Evolutionary conservation across 2,113 vertebrate genomes (phyloP).

Genomic region (Tapirus terrestris): DNA sequence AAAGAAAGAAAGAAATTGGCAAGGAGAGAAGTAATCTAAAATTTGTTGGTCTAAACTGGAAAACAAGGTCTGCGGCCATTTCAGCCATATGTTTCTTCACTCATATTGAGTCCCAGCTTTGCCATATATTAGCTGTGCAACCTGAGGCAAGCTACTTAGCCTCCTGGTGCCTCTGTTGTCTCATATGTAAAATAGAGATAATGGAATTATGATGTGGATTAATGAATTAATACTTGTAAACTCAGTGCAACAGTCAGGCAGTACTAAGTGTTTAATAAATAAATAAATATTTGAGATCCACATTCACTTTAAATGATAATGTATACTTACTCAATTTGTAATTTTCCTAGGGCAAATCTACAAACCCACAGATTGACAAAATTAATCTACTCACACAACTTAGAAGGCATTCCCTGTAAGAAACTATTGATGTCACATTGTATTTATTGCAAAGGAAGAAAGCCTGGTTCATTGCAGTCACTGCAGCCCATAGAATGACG

Average conservation of each 20-base stretch:
- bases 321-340: not conserved
- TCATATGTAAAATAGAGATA: not conserved
- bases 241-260: not conserved
- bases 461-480: not conserved
- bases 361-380: not conserved
- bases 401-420: not conserved
- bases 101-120: not conserved
- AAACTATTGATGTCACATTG: not conserved
- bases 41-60: not conserved
- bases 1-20: not conserved
- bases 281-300: not conserved
- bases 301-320: not conserved
- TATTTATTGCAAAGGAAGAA: not conserved
- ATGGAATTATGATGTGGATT: not conserved
- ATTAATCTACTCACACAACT: not conserved
- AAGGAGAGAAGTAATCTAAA: not conserved
- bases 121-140: not conserved
- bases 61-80: not conserved
- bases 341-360: not conserved
- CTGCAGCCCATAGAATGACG: accelerated
- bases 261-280: not conserved
- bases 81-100: not conserved
- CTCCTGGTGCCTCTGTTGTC: not conserved
- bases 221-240: not conserved
- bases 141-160: not conserved